Evolutionary conservation across 2,113 vertebrate genomes (phyloP), one percentile per base, ranked within the genome.

Genomic region (Circaetus gallicus): DNA sequence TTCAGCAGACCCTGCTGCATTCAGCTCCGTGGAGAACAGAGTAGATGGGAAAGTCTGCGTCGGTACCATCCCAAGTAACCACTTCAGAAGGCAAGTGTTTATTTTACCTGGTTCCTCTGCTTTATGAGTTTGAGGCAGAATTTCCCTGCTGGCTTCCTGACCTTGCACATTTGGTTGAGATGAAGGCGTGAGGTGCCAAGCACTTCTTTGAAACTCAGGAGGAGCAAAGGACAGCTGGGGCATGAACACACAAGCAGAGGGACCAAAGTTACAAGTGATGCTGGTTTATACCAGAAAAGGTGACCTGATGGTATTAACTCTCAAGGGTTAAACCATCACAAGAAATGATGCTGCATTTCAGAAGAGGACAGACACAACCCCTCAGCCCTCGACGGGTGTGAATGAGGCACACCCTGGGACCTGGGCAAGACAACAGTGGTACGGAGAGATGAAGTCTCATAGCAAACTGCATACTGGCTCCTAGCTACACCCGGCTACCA

Each of bases 321-420:
- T 42, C 36, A 11, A 11, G 61, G 40, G 31, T 52, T 90, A 89
- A 93, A 79, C 31, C 65, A 40, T 2, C 4, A 7, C 34, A 52
- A 72, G 45, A 31, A 77, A 47, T 9, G 8, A 84, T 47, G 29
- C 50, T 43, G 73, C 45, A 19, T 16, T 47, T 58, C 32, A 67
- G 50, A 61, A 43, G 20, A 69, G 28, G 38, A 50, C 49, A 65
- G 67, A 62, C 26, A 59, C 8, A 58, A 56, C 15, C 26, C 40
- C 53, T 52, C 49, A 43, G 29, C 32, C 25, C 81, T 72, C 32
- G 2, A 4, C 0, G 0, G 16, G 17, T n/a, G 12, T 9, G n/a
- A 47, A 17, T 7, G 10, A 77, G 50, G 50, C 34, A 82, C 29
- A 13, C 34, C 16, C 65, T 70, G 50, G 53, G 38, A 36, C 31